Evolutionary conservation across 2,888 invertebrate species (phyloP), one percentile per base, ranked within the genome.

Genomic region (Lacanobia wlatinum): DNA sequence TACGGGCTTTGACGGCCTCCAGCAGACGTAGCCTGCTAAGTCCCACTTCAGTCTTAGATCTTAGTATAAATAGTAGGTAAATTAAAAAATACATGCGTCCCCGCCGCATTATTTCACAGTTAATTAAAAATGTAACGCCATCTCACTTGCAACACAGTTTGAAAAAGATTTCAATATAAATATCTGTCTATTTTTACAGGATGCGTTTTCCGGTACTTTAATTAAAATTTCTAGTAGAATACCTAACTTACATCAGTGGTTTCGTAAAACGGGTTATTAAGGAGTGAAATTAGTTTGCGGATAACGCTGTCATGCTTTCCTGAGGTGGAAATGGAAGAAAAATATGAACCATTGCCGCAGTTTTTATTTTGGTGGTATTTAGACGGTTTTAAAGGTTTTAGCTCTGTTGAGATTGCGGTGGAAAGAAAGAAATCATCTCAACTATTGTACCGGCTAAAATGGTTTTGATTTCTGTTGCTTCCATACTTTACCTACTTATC

Each of bases 141-240:
- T 65, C 52, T 43, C 64, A 43, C 60, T 40, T 53, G 56, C 18
- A 58, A 82, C 65, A 80, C 58, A 78, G 63, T 78, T 55, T n/a
- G 21, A 48, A 55, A 48, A 58, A 53, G 78, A 63, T 62, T 73
- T 74, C 53, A 10, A 18, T 6, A 56, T 71, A 70, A 70, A 70
- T 21, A 65, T 56, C 62, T 61, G 52, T 56, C 28, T 80, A 52
- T 83, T 80, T 80, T 76, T 61, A 67, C 84, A 76, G 71, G 28
- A 53, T 48, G 23, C 67, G 18, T 48, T 65, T 74, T 69, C 58
- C 64, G 28, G 48, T 55, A 63, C 16, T 73, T 67, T 79, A 84
- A 83, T 83, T 79, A 84, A 82, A 84, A 79, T 73, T 79, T 67
- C 59, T 62, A 40, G 59, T 59, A 34, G 55, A 63, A 70, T 73